Evolutionary conservation across 1,140 invertebrate species (phyloP).

Genomic region (Galendromus occidentalis): DNA sequence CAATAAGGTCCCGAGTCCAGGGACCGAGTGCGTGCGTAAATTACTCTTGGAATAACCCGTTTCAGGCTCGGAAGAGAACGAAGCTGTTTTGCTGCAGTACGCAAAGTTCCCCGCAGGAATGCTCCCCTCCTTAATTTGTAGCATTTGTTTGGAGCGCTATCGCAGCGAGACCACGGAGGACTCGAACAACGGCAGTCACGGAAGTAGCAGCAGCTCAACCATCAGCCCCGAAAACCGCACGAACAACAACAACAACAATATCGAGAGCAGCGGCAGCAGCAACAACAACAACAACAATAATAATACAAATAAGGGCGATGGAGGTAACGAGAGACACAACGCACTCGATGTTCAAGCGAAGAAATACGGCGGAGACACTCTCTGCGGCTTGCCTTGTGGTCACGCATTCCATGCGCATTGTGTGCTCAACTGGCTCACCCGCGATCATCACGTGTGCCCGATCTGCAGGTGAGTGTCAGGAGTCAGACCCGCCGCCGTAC

Average conservation of each 20-base stretch:
- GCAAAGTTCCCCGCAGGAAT: not conserved
- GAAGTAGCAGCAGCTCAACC: not conserved
- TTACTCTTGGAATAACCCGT: not conserved
- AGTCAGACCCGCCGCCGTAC: not conserved
- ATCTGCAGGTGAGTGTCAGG: not conserved
- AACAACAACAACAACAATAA: not conserved
- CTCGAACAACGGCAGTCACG: not conserved
- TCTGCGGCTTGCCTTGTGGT: not conserved
- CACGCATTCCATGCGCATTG: not conserved
- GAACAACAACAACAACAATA: not conserved
- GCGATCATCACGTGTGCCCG: not conserved
- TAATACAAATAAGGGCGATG: not conserved
- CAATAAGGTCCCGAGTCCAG: not conserved
- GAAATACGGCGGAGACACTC: not conserved
- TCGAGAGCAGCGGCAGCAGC: not conserved
- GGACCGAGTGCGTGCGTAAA: not conserved
- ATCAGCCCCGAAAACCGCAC: not conserved
- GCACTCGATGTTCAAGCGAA: not conserved
- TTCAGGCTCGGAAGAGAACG: not conserved
- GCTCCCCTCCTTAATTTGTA: not conserved
- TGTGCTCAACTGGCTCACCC: not conserved
- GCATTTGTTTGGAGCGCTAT: conserved; percentile 2
- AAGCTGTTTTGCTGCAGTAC: not conserved
- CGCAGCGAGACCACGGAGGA: not conserved
- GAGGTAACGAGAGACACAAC: not conserved